Evolutionary conservation across 2,888 invertebrate species (phyloP), one percentile per base, ranked within the genome.

Genomic region (Cryptops parisi): DNA sequence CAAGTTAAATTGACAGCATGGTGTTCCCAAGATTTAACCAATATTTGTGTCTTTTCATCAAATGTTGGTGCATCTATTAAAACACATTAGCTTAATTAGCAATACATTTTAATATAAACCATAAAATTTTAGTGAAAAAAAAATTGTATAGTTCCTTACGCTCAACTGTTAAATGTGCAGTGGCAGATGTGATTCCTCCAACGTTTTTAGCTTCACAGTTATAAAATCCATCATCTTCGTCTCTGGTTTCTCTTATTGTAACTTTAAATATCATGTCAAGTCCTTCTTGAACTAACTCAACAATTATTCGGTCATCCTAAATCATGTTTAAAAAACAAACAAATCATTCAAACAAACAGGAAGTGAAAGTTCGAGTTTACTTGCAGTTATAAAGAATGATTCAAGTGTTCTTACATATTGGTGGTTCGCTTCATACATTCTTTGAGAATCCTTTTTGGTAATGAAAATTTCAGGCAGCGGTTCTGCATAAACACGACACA

Each of bases 151-250:
- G n/a, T 25, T 41, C 48, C 60, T 60, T 58, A 65, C 64, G 61
- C 62, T 78, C 77, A 38, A 60, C 55, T 50, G 55, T 54, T 21
- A 60, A 27, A 27, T 62, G 61, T 22, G 58, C 62, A 47, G 52
- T 52, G 45, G 56, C 49, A 48, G 59, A 60, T 2, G 56, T 60
- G 46, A 52, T 51, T 22, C 60, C 60, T 22, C 58, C 62, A 24
- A 55, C 55, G 64, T 89, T 90, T 62, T 77, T 75, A 3, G 89
- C 89, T 48, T 84, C 76, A 65, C 91, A 91, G 64, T 84, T 84
- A 67, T 91, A 91, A 6, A 91, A 73, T 0, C 90, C 91, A 67
- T 91, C 91, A 67, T 91, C 85, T 2, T 76, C 74, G n/a, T 52
- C 52, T 15, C 26, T 24, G 21, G 24, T 64, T 49, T 77, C 76